Percentiles rank a stretch among this genome's conserved stretches.
phyloP scores from a whole-genome alignment of 2,113 vertebrate genomes.

The Ariopsis seemanni region DNA sequence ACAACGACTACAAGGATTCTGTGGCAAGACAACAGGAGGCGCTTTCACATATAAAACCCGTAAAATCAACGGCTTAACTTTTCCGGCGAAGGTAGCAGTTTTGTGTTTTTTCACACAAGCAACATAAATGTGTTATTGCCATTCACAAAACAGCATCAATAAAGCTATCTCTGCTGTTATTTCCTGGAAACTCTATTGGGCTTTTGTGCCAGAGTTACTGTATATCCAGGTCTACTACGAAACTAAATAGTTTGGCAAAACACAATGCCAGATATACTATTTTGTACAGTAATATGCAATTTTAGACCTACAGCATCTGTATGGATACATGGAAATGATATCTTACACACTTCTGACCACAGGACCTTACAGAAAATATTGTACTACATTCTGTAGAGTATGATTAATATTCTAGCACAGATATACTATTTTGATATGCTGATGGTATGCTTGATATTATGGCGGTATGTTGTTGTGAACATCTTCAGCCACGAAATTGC shows the following conservation, averaged over 20 bases:
- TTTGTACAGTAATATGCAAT: neutral
- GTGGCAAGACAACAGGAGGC: slow-evolving; percentile 56
- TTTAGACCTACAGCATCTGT: neutral
- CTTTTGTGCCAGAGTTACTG: neutral
- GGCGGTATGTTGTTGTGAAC: neutral
- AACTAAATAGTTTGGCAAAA: neutral
- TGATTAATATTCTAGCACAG: neutral
- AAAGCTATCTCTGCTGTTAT: neutral
- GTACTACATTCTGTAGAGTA: neutral
- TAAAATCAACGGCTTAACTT: neutral
- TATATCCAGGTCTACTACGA: neutral
- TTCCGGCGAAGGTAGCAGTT: neutral
- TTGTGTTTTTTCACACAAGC: neutral
- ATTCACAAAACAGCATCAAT: neutral
- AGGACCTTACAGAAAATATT: neutral
- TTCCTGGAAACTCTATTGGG: neutral
- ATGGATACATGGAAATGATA: neutral
- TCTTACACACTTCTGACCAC: neutral
- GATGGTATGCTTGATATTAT: neutral
- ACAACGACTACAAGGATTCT: slow-evolving; percentile 57
- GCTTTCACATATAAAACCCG: neutral
- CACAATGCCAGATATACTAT: neutral
- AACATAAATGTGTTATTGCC: neutral
- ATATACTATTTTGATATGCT: neutral
- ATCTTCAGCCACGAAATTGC: neutral